These are phyloP conservation scores for Lithobius niger DNA, from an alignment of 1,140 invertebrate genomes.

Conservation along the genomic window DNA sequence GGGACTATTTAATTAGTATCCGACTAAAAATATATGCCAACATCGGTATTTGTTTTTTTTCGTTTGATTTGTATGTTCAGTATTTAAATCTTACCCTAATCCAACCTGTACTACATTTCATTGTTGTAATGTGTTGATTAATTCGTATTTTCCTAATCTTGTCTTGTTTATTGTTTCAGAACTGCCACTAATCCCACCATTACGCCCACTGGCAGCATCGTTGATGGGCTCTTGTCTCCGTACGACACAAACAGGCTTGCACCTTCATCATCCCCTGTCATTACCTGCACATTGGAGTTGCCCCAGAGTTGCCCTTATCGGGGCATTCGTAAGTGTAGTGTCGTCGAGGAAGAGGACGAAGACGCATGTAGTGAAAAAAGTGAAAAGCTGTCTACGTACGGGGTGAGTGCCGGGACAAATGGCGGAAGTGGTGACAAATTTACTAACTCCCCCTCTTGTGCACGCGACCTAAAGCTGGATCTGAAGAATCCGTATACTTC, in stretches of 20 bases:
- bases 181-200: not conserved
- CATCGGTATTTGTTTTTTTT: too few species aligned
- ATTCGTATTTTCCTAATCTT: not conserved
- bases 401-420: too few species aligned
- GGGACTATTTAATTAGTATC: too few species aligned
- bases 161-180: not conserved
- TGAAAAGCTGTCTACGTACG: not conserved
- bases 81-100: too few species aligned
- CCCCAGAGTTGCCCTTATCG: not conserved
- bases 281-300: not conserved
- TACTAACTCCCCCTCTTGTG: not conserved
- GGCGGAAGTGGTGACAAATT: not conserved
- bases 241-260: constrained; percentile 9
- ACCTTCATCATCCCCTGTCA: constrained; percentile 9
- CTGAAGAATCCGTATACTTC: not conserved
- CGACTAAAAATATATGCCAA: too few species aligned
- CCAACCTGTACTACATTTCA: too few species aligned
- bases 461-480: not conserved
- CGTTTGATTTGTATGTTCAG: too few species aligned
- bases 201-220: not conserved
- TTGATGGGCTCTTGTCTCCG: constrained; percentile 15
- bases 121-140: not conserved
- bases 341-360: constrained; percentile 73
- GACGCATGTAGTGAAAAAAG: constrained; percentile 31
- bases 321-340: constrained; percentile 66